Conservation (phyloP, 2,113 vertebrate genomes). For the Cryptoleucopteryx plumbea region DNA sequence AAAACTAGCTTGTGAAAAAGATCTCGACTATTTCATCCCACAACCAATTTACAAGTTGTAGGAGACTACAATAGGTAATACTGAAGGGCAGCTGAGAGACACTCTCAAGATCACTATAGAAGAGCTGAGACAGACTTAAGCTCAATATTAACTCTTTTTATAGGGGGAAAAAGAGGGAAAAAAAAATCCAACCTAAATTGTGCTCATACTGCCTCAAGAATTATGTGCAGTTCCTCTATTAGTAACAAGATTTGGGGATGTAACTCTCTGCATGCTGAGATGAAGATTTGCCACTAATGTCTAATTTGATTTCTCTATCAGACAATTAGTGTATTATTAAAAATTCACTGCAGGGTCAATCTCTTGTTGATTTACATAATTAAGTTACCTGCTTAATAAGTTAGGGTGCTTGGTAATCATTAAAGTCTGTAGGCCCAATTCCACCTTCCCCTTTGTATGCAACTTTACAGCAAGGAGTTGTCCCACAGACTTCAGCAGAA, state of each 20-base stretch:
- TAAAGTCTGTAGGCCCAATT: not conserved
- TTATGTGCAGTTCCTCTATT: not conserved
- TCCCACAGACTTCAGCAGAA: not conserved
- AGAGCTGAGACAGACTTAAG: constrained; percentile 13
- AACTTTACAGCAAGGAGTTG: not conserved
- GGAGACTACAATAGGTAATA: not conserved
- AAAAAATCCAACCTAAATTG: not conserved
- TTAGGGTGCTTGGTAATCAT: not conserved
- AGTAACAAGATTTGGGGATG: constrained; percentile 18
- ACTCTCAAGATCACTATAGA: constrained; percentile 37
- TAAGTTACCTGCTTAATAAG: constrained; percentile 46
- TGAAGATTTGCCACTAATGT: constrained; percentile 41
- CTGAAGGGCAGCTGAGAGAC: not conserved
- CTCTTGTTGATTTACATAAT: constrained; percentile 63
- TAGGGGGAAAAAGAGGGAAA: not conserved
- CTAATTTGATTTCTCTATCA: constrained; percentile 69
- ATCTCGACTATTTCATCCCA: not conserved
- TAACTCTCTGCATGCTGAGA: constrained; percentile 38
- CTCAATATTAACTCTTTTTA: constrained; percentile 30
- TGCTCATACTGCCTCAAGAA: constrained; percentile 1
- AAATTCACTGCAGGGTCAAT: constrained; percentile 58
- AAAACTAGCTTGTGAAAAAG: not conserved
- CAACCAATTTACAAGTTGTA: not conserved
- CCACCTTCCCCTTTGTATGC: not conserved
- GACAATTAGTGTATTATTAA: constrained; percentile 67